Evolutionary conservation across 2,888 invertebrate species (phyloP), one percentile per base, ranked within the genome.

Genomic region (Crossocerus cetratus): DNA sequence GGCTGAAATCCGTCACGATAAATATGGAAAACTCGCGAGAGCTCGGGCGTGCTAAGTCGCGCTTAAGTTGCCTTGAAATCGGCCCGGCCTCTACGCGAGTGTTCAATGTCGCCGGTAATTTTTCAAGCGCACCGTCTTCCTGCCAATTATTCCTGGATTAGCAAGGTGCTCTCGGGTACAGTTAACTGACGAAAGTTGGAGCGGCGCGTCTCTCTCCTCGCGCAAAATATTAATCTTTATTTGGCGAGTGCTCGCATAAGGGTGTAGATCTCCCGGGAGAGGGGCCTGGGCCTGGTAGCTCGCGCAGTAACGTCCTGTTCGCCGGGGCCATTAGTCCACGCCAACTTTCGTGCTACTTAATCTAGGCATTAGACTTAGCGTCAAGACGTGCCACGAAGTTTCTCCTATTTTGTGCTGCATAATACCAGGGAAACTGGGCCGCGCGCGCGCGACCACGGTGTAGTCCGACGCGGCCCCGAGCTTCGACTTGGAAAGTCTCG

Each of bases 361-460:
- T 84, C 84, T 75, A 66, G 74, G 78, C 75, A 79, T 85, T 84
- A 83, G 83, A 84, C 81, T 85, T 81, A 78, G 65, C 79, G 80
- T 80, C 84, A 77, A 77, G 79, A 80, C 74, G 65, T 67, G 69
- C 56, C 65, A 43, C 60, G 23, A 76, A 77, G 69, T 78, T 77
- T 68, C 72, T 74, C 68, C 69, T 64, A 72, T 81, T 81, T 67
- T 60, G 53, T 42, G 22, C 49, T 49, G 22, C 55, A 60, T 74
- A 79, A 71, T 65, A 53, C 70, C 63, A 32, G 18, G 42, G 20
- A 56, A 74, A 56, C 56, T 44, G 44, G 57, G 43, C 23, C 45
- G 18, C 16, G 43, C n/a, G 14, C 45, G 16, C 8, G 0, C 43
- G 45, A 43, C 64, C 76, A 23, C 5, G 20, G 49, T 49, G 8